phyloP scores from a whole-genome alignment of 2,113 vertebrate species.

The Mustela lutreola region DNA sequence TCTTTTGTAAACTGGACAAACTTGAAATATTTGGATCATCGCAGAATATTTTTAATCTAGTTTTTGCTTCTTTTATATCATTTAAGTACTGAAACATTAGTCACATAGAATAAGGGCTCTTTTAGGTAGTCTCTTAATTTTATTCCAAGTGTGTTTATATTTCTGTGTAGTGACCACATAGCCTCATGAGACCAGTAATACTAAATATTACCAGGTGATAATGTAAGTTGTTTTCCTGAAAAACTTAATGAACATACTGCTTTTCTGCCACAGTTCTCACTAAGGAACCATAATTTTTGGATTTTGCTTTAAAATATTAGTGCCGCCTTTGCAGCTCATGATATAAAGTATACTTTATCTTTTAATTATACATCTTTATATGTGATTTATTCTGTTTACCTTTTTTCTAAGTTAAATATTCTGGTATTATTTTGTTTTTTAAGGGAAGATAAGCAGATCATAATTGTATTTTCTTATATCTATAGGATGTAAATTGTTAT shows the following conservation, averaged over 20 bases:
- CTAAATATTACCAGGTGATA: constrained; percentile 75
- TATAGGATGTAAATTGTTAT: neutral
- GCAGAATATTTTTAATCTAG: constrained; percentile 53
- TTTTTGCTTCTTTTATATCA: constrained; percentile 38
- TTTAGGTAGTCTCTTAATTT: constrained; percentile 57
- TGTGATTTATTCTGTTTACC: constrained; percentile 59
- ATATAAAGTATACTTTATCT: constrained; percentile 46
- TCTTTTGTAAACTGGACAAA: constrained; percentile 49
- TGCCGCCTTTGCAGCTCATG: constrained; percentile 29
- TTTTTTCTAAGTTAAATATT: constrained; percentile 64
- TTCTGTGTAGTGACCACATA: constrained; percentile 63
- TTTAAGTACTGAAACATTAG: constrained; percentile 48
- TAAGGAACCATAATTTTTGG: constrained; percentile 70
- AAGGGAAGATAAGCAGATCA: constrained; percentile 52
- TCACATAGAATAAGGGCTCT: constrained; percentile 49
- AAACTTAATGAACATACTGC: constrained; percentile 74
- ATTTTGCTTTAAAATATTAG: constrained; percentile 72
- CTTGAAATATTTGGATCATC: constrained; percentile 48
- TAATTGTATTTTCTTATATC: constrained; percentile 52
- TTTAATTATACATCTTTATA: constrained; percentile 42
- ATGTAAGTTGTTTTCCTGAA: constrained; percentile 74
- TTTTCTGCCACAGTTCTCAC: constrained; percentile 69
- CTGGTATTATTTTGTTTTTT: constrained; percentile 56
- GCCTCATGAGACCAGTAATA: constrained; percentile 76
- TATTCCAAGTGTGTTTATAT: constrained; percentile 65